Base-by-base conservation (phyloP, 2,888 invertebrate species). In the Mamestra brassicae region DNA sequence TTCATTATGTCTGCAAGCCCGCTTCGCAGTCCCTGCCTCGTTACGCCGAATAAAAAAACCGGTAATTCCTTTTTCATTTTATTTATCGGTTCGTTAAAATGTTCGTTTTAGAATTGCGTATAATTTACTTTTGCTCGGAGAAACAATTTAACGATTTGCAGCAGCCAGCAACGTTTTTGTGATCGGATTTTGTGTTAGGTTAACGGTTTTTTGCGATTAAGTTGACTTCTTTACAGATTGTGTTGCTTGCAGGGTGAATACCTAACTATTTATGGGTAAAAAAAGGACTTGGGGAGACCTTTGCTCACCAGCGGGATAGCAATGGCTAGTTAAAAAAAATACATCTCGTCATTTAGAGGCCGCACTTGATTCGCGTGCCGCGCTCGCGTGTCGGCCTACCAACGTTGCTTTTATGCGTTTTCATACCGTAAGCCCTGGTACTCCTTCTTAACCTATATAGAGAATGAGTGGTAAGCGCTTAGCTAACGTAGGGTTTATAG, bases 381-480 rank as follows among this genome's bases (percentile, higher is more conserved):
- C 70, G 84, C 86, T 93, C 91, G 94, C 95, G 95, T 95, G 94
- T 85, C 90, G 89, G 91, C 92, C 90, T 91, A 90, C 91, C 88
- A 89, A 90, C 91, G 90, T 87, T 81, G 90, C 92, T 92, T 93
- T 94, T 93, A 94, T 93, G 93, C 94, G 94, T 94, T 94, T 92
- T 89, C 93, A 93, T 93, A 92, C 89, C 86, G 89, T 90, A 89
- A 89, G 87, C 86, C 62, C 73, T 73, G 85, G 86, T 80, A 85
- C 81, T 90, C 89, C 91, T 91, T 90, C 93, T 94, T 94, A 94
- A 93, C 94, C 94, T 91, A 93, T 89, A 93, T 92, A 90, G 85
- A 81, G 82, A 62, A 84, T 57, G 81, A 89, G 88, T 86, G 88
- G 88, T 85, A 85, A 87, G 87, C 86, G 83, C 87, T 90, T 88